Base-by-base conservation (phyloP, 1,140 invertebrate species). In the Gonioctena quinquepunctata region DNA sequence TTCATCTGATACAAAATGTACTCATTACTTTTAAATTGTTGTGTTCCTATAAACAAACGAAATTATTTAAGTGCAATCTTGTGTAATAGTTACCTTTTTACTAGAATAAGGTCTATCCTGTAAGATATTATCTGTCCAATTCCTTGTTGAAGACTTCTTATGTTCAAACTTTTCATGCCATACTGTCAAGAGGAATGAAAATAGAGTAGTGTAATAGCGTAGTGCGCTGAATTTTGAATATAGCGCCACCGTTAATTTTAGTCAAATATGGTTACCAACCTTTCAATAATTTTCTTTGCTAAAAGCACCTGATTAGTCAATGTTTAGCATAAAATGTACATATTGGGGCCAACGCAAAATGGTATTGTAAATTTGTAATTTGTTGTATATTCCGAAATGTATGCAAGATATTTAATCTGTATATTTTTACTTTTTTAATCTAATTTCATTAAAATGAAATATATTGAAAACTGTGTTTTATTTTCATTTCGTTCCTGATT, bases 201-300 rank as follows among this genome's bases (percentile, higher is more conserved):
- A 27, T 52, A 60, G 48, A 52, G 56, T 48, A 28, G 27, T 70
- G n/a, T n/a, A n/a, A n/a, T n/a, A n/a, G n/a, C n/a, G n/a, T 60
- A 48, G 33, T 60, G 22, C 48, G 26, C n/a, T 27, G 25, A 28
- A 71, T 59, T 66, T 23, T 60, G 57, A 61, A 60, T 66, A 27
- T 25, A 28, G 27, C 16, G 27, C 27, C 27, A 6, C 23, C 28
- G 59, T 6, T 61, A 61, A 62, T 73, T 76, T 78, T 77, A 78
- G 76, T 78, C 76, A 78, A 60, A 70, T 66, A 70, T 78, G 76
- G 76, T 78, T 78, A 78, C 76, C 76, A 78, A 76, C 66, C 68
- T 67, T 71, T 71, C 52, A 18, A 70, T 67, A 70, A 68, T 71
- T 74, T 66, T 69, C 16, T 49, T 42, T 42, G 56, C 66, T 73